Conservation (phyloP, 1,140 invertebrate species). For the Pseudomyrmex sp. region DNA sequence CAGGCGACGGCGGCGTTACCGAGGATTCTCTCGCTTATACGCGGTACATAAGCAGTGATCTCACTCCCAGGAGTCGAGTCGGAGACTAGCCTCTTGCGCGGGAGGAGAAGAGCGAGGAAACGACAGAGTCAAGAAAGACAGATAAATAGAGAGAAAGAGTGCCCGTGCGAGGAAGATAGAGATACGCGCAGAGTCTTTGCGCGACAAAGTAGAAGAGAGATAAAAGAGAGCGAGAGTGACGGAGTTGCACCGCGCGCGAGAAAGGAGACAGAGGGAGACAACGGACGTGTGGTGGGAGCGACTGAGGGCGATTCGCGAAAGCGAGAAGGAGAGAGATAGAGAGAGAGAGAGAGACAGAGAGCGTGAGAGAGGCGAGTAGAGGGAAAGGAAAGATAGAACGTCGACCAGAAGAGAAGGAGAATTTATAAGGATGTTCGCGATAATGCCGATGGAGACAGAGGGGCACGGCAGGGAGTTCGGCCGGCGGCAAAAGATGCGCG, state of each 20-base stretch:
- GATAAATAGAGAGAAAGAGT: slow-evolving; percentile 49
- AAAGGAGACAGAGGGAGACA: slow-evolving; percentile 62
- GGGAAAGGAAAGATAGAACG: slow-evolving; percentile 78
- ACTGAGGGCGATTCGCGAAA: slow-evolving; percentile 68
- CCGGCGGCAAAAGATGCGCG: slow-evolving; percentile 94
- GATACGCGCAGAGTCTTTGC: slow-evolving; percentile 25
- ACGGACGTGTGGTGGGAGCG: slow-evolving; percentile 69
- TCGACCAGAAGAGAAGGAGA: slow-evolving; percentile 83
- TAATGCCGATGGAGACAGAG: slow-evolving; percentile 94
- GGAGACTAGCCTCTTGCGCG: slow-evolving; percentile 71
- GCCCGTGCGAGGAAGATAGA: slow-evolving; percentile 18
- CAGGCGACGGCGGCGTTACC: slow-evolving; percentile 51
- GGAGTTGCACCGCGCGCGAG: slow-evolving; percentile 23
- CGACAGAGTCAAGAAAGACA: slow-evolving; percentile 42
- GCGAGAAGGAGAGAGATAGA: slow-evolving; percentile 61
- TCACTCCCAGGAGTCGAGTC: slow-evolving; percentile 69
- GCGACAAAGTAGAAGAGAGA: slow-evolving; percentile 64
- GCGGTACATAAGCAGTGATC: slow-evolving; percentile 69
- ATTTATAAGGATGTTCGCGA: slow-evolving; percentile 89
- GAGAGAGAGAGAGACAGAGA: slow-evolving; percentile 62
- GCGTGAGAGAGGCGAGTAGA: slow-evolving; percentile 73
- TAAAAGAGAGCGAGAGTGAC: slow-evolving; percentile 47
- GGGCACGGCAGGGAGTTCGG: slow-evolving; percentile 95
- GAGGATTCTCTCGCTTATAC: slow-evolving; percentile 52
- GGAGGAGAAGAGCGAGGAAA: slow-evolving; percentile 69